Conservation (phyloP, 1,140 invertebrate genomes). For the Pogonomyrmex barbatus region DNA sequence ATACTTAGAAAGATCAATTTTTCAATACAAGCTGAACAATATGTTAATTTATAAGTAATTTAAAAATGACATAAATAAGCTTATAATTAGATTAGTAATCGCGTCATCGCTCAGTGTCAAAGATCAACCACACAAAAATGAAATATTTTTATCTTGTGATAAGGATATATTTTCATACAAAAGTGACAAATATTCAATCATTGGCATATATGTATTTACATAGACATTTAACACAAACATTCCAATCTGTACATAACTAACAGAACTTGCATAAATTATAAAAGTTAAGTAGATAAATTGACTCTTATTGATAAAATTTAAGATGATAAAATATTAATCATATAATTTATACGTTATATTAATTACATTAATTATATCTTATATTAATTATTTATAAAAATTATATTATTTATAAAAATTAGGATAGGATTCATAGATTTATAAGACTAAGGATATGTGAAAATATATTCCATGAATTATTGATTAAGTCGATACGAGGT, state of each 20-base stretch:
- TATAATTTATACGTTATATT: neutral
- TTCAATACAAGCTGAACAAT: neutral
- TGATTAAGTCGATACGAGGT: neutral
- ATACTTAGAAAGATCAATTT: neutral
- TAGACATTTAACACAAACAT: neutral
- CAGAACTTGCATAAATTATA: neutral
- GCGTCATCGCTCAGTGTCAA: conserved; percentile 20
- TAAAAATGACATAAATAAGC: conserved; percentile 12
- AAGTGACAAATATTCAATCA: conserved; percentile 8
- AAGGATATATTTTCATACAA: conserved; percentile 21
- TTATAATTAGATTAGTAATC: no score
- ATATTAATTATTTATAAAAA: neutral
- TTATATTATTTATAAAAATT: neutral
- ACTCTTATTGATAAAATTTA: neutral
- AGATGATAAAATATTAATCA: neutral
- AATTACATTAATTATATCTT: neutral
- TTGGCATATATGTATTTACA: neutral
- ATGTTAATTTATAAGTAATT: conserved; percentile 7
- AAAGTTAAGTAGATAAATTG: neutral
- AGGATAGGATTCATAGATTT: no score
- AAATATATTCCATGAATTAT: neutral
- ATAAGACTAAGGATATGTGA: no score
- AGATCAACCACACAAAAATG: neutral
- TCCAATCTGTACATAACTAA: neutral
- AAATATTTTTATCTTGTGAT: neutral